Evolutionary conservation across 1,140 invertebrate genomes (phyloP), one percentile per base, ranked within the genome.

Genomic region (Episyrphus balteatus): DNA sequence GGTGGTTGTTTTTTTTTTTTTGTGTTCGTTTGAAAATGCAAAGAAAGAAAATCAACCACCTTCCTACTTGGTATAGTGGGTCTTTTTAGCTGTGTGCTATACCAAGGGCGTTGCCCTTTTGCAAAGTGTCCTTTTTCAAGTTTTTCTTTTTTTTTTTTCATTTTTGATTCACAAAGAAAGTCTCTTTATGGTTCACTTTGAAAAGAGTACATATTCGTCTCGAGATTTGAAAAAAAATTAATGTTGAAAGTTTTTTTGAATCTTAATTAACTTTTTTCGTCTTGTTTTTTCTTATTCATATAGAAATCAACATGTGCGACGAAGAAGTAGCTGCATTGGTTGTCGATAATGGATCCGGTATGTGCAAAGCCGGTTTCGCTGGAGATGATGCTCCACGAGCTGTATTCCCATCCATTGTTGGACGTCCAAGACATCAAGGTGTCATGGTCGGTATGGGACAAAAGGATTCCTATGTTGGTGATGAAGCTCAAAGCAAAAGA

Each of bases 401-500:
- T 65, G 88, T 92, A 50, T 92, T 92, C 73, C 86, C 88, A 37
- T 88, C 86, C 37, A 90, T 91, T 68, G 86, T 90, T 39, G 86
- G 86, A 54, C 78, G 88, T 51, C 87, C 87, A 43, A 75, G 86
- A 57, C 86, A 92, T 70, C 78, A 84, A 78, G 84, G 86, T 67
- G 87, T 93, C 55, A 92, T 93, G 90, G 89, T 93, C 54, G 91
- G 90, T 73, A 93, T 93, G 89, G 90, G 90, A 51, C 90, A 94
- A 73, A 93, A 92, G 68, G 85, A 88, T 74, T 75, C 73, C 57
- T 92, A 88, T 65, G 86, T 95, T 34, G 90, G 89, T 56, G 90
- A 95, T 74, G 90, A 95, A 73, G 92, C 92, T 57, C 85, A 92
- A 72, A 85, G 81, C 77, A 92, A 92, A 75, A 78, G 86, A 78